phyloP scores from a whole-genome alignment of 37 sponge, comb jelly and placozoan genomes.

The Eunapius fragilis region DNA sequence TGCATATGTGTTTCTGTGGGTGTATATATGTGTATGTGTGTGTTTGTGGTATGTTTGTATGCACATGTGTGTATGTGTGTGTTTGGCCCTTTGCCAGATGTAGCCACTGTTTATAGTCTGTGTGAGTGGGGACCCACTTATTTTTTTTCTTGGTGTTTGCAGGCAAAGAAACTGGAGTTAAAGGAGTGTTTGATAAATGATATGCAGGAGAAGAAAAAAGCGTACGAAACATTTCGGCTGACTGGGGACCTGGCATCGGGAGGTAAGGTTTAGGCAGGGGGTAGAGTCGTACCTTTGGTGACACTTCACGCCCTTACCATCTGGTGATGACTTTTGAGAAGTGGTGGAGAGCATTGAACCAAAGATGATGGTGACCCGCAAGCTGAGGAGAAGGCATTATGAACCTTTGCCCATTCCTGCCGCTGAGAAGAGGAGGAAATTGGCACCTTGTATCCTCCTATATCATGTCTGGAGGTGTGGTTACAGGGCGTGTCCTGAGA shows the following conservation, averaged over 20 bases:
- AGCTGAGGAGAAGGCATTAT: slow-evolving; percentile 64
- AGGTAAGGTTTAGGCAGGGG: background rate
- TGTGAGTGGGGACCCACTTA: no score
- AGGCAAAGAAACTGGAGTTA: slow-evolving; percentile 70
- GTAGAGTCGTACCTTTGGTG: background rate
- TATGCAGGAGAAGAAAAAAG: slow-evolving; percentile 74
- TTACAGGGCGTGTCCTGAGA: no score
- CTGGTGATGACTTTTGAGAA: background rate
- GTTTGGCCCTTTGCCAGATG: no score
- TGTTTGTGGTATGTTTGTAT: no score
- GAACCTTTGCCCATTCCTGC: slow-evolving; percentile 63
- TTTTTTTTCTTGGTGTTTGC: background rate
- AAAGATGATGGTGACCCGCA: slow-evolving; percentile 77
- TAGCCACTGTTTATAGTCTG: no score
- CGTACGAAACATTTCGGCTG: slow-evolving; percentile 41
- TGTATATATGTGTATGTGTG: no score
- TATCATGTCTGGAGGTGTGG: no score
- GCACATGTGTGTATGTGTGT: no score
- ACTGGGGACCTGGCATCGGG: slow-evolving; percentile 59
- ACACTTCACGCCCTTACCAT: no score
- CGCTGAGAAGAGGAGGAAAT: slow-evolving; percentile 66
- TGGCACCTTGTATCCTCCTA: slow-evolving; percentile 34
- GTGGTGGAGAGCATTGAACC: slow-evolving; percentile 63
- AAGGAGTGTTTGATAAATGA: slow-evolving; percentile 73
- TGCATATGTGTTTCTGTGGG: no score